A percentile compares a stretch with the other conserved stretches of the same genome.
These are phyloP conservation scores for Trichonephila clavata DNA, from an alignment of 1,140 invertebrate species.

Conservation along the genomic window DNA sequence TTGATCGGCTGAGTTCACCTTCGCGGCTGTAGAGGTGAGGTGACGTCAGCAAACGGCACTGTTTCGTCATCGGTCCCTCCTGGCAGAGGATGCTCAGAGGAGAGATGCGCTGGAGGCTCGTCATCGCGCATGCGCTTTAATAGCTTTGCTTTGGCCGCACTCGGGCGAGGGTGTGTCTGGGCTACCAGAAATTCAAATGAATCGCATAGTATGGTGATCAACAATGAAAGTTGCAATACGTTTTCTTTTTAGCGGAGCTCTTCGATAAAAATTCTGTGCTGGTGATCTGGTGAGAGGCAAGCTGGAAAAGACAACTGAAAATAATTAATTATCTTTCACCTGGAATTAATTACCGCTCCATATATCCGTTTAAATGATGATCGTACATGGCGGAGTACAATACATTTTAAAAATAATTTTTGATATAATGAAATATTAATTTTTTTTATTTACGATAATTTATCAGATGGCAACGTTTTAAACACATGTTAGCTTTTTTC, in stretches of 20 bases:
- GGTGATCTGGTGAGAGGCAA: background rate
- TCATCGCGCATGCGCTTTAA: background rate
- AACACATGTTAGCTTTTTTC: no score
- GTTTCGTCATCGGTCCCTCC: conserved; percentile 43
- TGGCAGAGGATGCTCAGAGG: conserved; percentile 24
- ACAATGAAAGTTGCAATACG: background rate
- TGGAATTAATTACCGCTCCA: no score
- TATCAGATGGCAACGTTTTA: no score
- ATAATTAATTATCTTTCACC: no score
- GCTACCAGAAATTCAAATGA: background rate
- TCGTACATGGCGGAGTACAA: no score
- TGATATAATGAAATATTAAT: no score
- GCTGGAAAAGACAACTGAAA: no score
- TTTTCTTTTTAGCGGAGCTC: background rate
- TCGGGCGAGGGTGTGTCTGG: background rate
- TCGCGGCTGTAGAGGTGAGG: conserved; percentile 13
- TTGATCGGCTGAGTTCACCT: conserved; percentile 19
- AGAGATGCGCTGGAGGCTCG: conserved; percentile 53
- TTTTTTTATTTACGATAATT: no score
- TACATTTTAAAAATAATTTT: no score
- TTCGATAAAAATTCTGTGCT: background rate
- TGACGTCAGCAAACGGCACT: conserved; percentile 56
- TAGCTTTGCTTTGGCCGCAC: background rate
- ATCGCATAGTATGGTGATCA: background rate
- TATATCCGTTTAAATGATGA: no score